These are phyloP conservation scores for Pteropus rufus DNA, from an alignment of 2,797 vertebrate species.

Conservation along the genomic window DNA sequence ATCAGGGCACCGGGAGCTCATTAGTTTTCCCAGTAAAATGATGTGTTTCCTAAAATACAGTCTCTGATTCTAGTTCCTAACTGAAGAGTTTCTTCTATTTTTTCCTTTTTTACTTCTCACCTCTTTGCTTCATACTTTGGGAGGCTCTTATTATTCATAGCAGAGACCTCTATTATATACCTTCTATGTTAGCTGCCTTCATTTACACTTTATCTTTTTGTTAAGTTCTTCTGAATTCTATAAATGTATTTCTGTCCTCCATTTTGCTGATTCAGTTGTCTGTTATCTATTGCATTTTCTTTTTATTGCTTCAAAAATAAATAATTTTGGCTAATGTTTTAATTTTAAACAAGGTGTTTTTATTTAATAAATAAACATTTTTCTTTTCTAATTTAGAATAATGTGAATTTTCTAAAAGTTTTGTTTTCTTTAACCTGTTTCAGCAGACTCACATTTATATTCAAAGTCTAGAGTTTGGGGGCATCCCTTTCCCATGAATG, in stretches of 20 bases:
- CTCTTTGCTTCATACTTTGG: not conserved
- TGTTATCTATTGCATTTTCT: not conserved
- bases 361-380: not conserved
- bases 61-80: not conserved
- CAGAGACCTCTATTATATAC: not conserved
- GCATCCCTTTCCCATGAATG: not conserved
- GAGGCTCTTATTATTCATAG: not conserved
- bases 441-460: not conserved
- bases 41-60: not conserved
- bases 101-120: not conserved
- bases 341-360: not conserved
- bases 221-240: not conserved
- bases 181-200: not conserved
- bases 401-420: not conserved
- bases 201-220: not conserved
- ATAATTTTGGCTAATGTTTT: not conserved
- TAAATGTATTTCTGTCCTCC: not conserved
- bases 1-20: not conserved
- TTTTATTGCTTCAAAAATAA: not conserved
- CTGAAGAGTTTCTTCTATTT: conserved; percentile 4
- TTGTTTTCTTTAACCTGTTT: not conserved
- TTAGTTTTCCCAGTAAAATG: conserved; percentile 16
- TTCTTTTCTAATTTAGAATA: conserved; percentile 3
- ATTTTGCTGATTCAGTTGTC: not conserved
- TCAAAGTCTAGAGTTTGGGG: not conserved